Evolutionary conservation across 2,797 vertebrate species (phyloP).

Genomic region (Paratrypauchen microcephalus): DNA sequence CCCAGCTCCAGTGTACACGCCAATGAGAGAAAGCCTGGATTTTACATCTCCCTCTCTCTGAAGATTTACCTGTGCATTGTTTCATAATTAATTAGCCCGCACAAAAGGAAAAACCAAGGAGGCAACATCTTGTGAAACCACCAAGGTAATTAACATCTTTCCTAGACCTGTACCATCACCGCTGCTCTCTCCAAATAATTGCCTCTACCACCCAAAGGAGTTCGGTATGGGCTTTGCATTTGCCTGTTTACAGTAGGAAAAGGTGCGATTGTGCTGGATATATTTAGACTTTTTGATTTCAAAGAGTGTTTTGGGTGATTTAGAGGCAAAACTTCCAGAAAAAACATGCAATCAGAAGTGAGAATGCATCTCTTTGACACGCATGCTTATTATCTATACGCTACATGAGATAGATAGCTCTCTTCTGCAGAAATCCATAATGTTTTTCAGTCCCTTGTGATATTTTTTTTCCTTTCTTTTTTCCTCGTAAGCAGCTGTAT

Average conservation of each 20-base stretch:
- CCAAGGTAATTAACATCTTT: slow-evolving; percentile 78
- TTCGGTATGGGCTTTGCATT: slow-evolving; percentile 50
- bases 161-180: slow-evolving; percentile 62
- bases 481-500: no score
- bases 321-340: not conserved
- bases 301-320: slow-evolving; percentile 44
- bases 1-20: slow-evolving; percentile 32
- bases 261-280: slow-evolving; percentile 62
- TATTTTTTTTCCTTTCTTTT: no score
- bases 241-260: slow-evolving; percentile 60
- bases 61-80: slow-evolving; percentile 74
- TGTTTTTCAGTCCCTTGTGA: no score
- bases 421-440: not conserved
- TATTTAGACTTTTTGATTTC: slow-evolving; percentile 67
- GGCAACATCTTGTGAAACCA: slow-evolving; percentile 65
- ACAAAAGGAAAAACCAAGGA: slow-evolving; percentile 60
- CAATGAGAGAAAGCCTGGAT: slow-evolving; percentile 57
- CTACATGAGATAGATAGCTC: not conserved
- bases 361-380: slow-evolving; percentile 8
- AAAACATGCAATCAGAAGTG: slow-evolving; percentile 7
- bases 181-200: slow-evolving; percentile 75
- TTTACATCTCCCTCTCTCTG: slow-evolving; percentile 60
- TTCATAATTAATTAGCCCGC: slow-evolving; percentile 81
- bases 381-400: slow-evolving; percentile 5
- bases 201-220: slow-evolving; percentile 61